Evolutionary conservation across 2,888 invertebrate genomes (phyloP), one percentile per base, ranked within the genome.

Genomic region (Drosophila mulleri): DNA sequence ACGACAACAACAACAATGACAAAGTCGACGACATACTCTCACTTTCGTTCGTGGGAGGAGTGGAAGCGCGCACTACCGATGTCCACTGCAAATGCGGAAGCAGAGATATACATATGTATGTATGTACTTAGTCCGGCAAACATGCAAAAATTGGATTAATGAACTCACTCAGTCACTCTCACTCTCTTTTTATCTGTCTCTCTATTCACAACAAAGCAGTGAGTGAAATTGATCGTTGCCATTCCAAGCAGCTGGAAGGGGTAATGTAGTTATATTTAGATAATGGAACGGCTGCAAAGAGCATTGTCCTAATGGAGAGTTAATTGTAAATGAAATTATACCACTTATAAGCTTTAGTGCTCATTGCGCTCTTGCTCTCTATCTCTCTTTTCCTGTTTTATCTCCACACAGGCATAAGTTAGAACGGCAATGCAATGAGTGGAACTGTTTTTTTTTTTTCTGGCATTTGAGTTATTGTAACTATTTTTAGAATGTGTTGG

Each of bases 51-150:
- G 23, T 35, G 23, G 16, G n/a, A 1, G 48, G 66, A 35, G 32
- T 26, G 20, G 16, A n/a, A 26, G 23, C 45, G 47, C 9, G 26
- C 47, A 59, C 67, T 80, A 61, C 67, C 62, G 58, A 69, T 69
- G 65, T 70, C 67, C 68, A 69, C 58, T 76, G 73, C 58, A 80
- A 69, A 89, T 77, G 78, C 89, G 88, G 89, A 89, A 86, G 80
- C 71, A 58, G 63, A 48, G 54, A 61, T 68, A 50, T 50, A n/a
- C n/a, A n/a, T n/a, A n/a, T n/a, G n/a, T n/a, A n/a, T n/a, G n/a
- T n/a, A n/a, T n/a, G n/a, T n/a, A 58, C n/a, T 26, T 54, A 26
- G 64, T 42, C 37, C 42, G 50, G 18, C 39, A 45, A 71, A 58
- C 53, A 44, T 58, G 41, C 42, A 52, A 72, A 69, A 76, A 76